Percentiles rank a stretch among this genome's conserved stretches.
phyloP scores from a whole-genome alignment of 2,797 vertebrate species.

The Botia kubotai region DNA sequence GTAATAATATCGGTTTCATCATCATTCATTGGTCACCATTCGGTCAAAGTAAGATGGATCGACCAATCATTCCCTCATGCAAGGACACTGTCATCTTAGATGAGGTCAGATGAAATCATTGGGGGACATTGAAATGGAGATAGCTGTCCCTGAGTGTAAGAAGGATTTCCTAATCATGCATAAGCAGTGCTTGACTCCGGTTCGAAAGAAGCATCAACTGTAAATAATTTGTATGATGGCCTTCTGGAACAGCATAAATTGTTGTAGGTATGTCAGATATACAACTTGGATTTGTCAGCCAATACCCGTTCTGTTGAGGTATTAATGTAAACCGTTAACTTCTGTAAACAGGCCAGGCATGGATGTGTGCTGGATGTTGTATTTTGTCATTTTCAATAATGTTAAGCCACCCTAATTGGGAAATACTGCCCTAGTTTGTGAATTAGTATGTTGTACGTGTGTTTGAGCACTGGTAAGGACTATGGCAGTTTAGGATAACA shows the following conservation, averaged over 20 bases:
- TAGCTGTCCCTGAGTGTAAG: background rate
- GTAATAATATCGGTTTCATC: constrained; percentile 58
- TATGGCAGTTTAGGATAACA: too few relatives aligned
- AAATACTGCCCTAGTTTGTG: too few relatives aligned
- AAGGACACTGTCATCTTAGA: constrained; percentile 50
- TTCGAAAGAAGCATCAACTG: constrained; percentile 8
- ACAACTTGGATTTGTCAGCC: too few relatives aligned
- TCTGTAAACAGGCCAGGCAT: too few relatives aligned
- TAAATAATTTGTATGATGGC: constrained; percentile 20
- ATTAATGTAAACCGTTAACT: too few relatives aligned
- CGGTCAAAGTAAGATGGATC: constrained; percentile 57
- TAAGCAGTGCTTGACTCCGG: background rate
- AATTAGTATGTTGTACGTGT: too few relatives aligned
- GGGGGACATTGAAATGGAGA: constrained; percentile 26
- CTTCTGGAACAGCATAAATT: background rate
- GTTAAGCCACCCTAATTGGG: too few relatives aligned
- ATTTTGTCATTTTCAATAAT: too few relatives aligned
- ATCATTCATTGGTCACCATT: constrained; percentile 60
- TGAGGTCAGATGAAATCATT: constrained; percentile 48
- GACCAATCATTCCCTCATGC: constrained; percentile 42
- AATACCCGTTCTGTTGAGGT: too few relatives aligned
- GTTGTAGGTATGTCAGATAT: too few relatives aligned
- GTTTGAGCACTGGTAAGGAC: too few relatives aligned
- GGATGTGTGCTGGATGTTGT: too few relatives aligned
- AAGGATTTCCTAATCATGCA: background rate